Percentiles rank a stretch among this genome's conserved stretches.
phyloP scores from a whole-genome alignment of 2,113 vertebrate genomes.

The Sander vitreus region DNA sequence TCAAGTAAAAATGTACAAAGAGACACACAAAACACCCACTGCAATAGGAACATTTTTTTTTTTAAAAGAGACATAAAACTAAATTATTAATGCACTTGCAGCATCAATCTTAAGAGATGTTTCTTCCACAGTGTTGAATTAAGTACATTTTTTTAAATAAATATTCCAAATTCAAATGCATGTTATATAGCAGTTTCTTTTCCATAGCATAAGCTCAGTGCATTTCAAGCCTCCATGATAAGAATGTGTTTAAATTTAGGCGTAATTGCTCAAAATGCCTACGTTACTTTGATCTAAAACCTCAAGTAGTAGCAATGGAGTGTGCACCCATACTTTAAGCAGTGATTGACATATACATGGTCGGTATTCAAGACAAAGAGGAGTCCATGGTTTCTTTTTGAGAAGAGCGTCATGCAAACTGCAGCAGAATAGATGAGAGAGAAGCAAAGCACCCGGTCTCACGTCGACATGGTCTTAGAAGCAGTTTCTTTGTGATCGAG shows the following conservation, averaged over 20 bases:
- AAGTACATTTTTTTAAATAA: constrained; percentile 29
- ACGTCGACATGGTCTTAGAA: constrained; percentile 18
- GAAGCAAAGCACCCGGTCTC: constrained; percentile 49
- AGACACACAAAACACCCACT: constrained; percentile 43
- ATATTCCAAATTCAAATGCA: constrained; percentile 41
- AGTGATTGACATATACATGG: constrained; percentile 45
- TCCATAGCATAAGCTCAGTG: constrained; percentile 11
- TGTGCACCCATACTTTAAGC: constrained; percentile 36
- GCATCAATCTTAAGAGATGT: constrained; percentile 48
- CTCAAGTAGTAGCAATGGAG: not conserved
- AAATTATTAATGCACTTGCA: constrained; percentile 59
- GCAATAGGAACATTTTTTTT: not conserved
- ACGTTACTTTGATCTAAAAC: constrained; percentile 4
- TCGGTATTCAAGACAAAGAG: constrained; percentile 59
- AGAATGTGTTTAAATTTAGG: constrained; percentile 21
- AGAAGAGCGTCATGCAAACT: constrained; percentile 74
- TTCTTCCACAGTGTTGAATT: constrained; percentile 25
- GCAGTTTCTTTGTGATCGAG: constrained; percentile 49
- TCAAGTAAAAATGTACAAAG: constrained; percentile 59
- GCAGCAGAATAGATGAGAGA: constrained; percentile 58
- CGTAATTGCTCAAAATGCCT: constrained; percentile 22
- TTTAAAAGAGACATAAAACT: constrained; percentile 28
- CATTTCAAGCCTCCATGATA: constrained; percentile 39
- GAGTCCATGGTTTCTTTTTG: constrained; percentile 46
- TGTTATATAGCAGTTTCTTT: constrained; percentile 21